phyloP scores from a whole-genome alignment of 2,888 invertebrate species.

The Atethmia centrago region DNA sequence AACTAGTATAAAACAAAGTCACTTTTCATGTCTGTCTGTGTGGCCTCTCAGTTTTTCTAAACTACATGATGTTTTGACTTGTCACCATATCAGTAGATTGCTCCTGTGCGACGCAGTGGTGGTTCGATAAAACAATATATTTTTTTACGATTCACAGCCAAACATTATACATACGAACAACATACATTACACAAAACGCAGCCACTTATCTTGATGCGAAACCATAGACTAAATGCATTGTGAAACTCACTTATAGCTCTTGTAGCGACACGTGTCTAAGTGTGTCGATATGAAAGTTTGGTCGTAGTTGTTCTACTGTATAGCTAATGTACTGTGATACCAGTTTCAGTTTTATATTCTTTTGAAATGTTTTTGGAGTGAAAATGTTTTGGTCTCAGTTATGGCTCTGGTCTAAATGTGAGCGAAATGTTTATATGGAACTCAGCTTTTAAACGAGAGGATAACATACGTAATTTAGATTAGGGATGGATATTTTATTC shows the following conservation, averaged over 20 bases:
- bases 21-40: no score
- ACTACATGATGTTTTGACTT: neutral
- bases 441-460: neutral
- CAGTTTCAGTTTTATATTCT: slow-evolving; percentile 31
- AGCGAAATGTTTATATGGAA: neutral
- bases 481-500: neutral
- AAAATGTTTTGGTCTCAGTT: slow-evolving; percentile 45
- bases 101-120: neutral
- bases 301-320: slow-evolving; percentile 15
- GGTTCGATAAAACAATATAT: no score
- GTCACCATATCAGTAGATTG: neutral
- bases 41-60: neutral
- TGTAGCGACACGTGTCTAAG: neutral
- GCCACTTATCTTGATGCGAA: neutral
- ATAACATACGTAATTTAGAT: neutral
- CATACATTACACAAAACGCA: neutral
- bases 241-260: no score
- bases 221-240: neutral
- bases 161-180: no score
- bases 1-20: neutral
- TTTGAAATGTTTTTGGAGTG: slow-evolving; percentile 34
- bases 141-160: neutral
- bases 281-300: neutral
- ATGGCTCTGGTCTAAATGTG: slow-evolving; percentile 15
- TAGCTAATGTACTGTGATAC: slow-evolving; percentile 11